These are phyloP conservation scores for Elymnias hypermnestra DNA, from an alignment of 1,140 invertebrate species.

Conservation along the genomic window DNA sequence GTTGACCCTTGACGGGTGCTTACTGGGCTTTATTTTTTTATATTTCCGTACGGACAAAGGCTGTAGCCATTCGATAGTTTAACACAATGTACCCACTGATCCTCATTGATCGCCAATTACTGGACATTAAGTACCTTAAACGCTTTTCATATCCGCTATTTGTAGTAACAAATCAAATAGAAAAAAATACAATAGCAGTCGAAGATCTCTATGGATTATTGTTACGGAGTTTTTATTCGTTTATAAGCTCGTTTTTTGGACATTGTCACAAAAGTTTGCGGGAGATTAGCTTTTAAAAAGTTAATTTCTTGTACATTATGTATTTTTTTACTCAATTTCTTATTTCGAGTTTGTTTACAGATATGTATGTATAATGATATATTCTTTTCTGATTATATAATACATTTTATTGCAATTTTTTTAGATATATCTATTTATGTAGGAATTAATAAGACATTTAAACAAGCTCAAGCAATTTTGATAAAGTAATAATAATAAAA, in stretches of 20 bases:
- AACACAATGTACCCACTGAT: conserved; percentile 74
- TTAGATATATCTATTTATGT: too few species aligned
- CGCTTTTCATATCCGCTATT: conserved; percentile 68
- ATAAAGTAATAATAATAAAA: too few species aligned
- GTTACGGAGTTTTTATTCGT: conserved; percentile 57
- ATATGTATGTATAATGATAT: too few species aligned
- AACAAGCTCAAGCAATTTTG: too few species aligned
- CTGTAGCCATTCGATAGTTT: conserved; percentile 52
- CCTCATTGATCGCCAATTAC: conserved; percentile 76
- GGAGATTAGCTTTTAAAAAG: conserved; percentile 30
- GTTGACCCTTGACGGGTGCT: conserved; percentile 46
- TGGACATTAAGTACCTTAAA: conserved; percentile 75
- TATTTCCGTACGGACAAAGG: conserved; percentile 52
- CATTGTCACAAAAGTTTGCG: conserved; percentile 42
- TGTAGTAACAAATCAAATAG: conserved; percentile 73
- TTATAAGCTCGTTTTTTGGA: conserved; percentile 51
- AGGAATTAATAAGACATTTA: too few species aligned
- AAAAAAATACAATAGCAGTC: conserved; percentile 61
- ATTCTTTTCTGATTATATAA: too few species aligned
- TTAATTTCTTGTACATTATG: too few species aligned
- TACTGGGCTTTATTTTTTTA: conserved; percentile 47
- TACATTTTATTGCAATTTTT: too few species aligned
- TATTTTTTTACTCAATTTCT: too few species aligned
- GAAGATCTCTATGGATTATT: conserved; percentile 58
- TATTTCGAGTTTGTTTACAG: too few species aligned